These are phyloP conservation scores for Ariolimax columbianus DNA, from an alignment of 2,888 invertebrate genomes.

Conservation along the genomic window DNA sequence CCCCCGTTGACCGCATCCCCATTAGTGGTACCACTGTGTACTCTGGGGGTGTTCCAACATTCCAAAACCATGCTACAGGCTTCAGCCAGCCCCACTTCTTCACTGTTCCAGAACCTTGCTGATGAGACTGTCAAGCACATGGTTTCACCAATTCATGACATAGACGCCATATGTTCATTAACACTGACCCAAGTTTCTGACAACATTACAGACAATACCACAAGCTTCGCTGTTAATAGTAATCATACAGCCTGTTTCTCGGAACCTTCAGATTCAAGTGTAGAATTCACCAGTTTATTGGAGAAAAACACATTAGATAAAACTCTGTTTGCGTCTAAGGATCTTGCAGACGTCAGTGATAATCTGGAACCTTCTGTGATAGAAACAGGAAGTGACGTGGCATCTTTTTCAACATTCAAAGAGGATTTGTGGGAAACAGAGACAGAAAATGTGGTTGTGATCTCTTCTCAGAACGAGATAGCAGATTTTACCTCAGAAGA, in stretches of 20 bases:
- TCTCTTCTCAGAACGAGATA: background rate
- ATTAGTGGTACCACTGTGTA: background rate
- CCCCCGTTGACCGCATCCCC: background rate
- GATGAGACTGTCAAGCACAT: slow-evolving; percentile 57
- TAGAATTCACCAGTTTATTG: background rate
- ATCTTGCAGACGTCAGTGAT: background rate
- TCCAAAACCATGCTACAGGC: slow-evolving; percentile 1
- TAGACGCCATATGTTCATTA: slow-evolving; percentile 6
- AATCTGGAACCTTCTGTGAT: slow-evolving; percentile 4
- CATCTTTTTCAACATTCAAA: background rate
- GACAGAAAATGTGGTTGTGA: slow-evolving; percentile 17
- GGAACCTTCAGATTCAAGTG: background rate
- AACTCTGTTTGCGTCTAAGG: background rate
- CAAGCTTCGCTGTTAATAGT: background rate
- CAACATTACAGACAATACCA: background rate
- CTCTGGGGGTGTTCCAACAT: slow-evolving; percentile 6
- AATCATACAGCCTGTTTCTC: background rate
- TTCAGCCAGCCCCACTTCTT: slow-evolving; percentile 53
- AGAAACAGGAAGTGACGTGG: background rate
- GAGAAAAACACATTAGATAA: background rate
- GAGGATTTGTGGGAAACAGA: background rate
- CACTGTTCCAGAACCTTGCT: slow-evolving; percentile 55
- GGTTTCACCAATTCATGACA: slow-evolving; percentile 38
- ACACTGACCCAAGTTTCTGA: background rate
- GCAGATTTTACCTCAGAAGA: background rate